Evolutionary conservation across 2,113 vertebrate genomes (phyloP).

Genomic region (Mus spicilegus): DNA sequence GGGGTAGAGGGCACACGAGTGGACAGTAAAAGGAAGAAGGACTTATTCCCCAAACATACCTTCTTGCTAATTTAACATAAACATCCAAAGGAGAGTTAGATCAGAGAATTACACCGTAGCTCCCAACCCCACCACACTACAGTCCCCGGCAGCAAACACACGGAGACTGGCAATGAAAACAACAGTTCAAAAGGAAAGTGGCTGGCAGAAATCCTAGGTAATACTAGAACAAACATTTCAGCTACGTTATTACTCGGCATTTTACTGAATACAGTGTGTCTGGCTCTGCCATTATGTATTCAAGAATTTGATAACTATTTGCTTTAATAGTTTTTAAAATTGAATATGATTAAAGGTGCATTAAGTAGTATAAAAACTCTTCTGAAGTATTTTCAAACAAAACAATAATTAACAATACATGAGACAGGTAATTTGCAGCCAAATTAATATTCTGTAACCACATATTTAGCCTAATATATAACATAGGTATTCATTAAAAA

Average conservation of each 20-base stretch:
- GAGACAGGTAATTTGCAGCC: not conserved
- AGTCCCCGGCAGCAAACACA: not conserved
- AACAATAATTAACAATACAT: constrained; percentile 34
- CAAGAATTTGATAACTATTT: constrained; percentile 55
- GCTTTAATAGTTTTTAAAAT: constrained; percentile 43
- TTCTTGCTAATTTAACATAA: not conserved
- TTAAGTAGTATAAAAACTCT: constrained; percentile 12
- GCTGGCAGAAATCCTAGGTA: not conserved
- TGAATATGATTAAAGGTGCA: constrained; percentile 25
- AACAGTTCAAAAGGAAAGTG: not conserved
- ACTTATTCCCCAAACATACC: not conserved
- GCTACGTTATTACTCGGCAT: not conserved
- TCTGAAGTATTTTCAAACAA: constrained; percentile 53
- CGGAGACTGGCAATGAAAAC: not conserved
- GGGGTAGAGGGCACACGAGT: not conserved
- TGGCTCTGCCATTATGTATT: not conserved
- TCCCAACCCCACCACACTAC: not conserved
- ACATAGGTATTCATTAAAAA: not conserved
- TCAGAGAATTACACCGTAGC: not conserved
- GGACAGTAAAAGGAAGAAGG: not conserved
- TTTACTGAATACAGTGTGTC: not conserved
- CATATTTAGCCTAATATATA: not conserved
- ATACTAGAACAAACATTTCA: not conserved
- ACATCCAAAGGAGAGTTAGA: not conserved
- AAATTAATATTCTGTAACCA: constrained; percentile 2